Evolutionary conservation across 2,113 vertebrate species (phyloP).

Genomic region (Gallinago undulata): DNA sequence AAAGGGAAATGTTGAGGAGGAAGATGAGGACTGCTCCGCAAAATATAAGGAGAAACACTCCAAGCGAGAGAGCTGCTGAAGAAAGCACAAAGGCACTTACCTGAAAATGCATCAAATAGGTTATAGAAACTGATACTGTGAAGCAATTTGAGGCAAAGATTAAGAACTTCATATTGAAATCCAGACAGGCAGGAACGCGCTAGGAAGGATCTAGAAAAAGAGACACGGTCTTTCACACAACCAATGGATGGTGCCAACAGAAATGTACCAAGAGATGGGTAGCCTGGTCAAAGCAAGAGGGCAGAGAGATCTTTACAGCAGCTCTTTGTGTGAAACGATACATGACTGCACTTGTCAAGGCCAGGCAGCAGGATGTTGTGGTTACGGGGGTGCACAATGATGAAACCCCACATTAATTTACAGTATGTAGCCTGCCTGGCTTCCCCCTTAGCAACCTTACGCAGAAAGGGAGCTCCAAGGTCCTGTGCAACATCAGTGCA

Average conservation of each 20-base stretch:
- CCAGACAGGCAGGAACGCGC: fast-evolving
- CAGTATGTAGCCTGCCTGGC: background rate
- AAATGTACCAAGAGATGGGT: background rate
- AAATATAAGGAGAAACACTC: background rate
- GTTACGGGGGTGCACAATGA: background rate
- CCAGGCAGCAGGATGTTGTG: background rate
- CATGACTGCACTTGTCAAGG: background rate
- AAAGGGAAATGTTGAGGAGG: background rate
- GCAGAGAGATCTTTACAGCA: background rate
- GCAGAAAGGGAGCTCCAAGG: background rate
- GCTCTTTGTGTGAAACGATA: background rate
- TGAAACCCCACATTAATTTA: background rate
- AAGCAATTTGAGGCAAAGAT: background rate
- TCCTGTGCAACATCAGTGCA: background rate
- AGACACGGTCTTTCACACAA: background rate
- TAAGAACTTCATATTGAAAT: background rate
- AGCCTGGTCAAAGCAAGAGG: background rate
- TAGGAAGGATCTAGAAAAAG: no score
- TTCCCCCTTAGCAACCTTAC: background rate
- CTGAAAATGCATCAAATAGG: fast-evolving
- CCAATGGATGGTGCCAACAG: background rate
- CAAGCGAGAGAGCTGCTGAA: background rate
- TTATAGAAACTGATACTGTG: background rate
- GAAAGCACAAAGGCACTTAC: background rate
- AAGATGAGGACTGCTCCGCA: background rate